phyloP scores from a whole-genome alignment of 2,113 vertebrate genomes.

The Urocolius indicus region DNA sequence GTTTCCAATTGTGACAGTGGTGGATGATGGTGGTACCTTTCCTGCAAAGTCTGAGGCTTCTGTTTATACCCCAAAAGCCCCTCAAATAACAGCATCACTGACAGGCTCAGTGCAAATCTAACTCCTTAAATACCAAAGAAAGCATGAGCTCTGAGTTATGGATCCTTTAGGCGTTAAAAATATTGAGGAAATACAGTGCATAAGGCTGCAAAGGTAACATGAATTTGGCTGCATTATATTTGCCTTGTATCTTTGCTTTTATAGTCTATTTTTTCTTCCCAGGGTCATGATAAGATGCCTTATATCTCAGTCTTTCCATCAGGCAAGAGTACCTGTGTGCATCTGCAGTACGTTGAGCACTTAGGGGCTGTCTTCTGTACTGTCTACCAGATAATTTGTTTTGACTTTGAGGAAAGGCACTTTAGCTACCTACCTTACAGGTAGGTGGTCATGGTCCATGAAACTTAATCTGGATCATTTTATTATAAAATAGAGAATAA shows the following conservation, averaged over 20 bases:
- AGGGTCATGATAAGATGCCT: not conserved
- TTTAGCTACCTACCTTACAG: not conserved
- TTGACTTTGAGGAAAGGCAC: not conserved
- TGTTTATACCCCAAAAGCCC: fast-evolving
- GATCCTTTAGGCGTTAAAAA: not conserved
- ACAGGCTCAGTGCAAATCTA: not conserved
- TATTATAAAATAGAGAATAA: not conserved
- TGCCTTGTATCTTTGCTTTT: not conserved
- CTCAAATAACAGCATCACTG: not conserved
- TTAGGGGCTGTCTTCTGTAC: not conserved
- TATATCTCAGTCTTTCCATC: not conserved
- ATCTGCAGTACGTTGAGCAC: not conserved
- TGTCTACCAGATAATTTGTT: not conserved
- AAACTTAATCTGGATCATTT: not conserved
- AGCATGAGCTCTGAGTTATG: not conserved
- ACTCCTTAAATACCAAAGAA: not conserved
- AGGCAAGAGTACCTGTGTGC: not conserved
- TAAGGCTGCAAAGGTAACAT: not conserved
- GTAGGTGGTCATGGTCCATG: not conserved
- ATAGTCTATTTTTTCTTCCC: not conserved
- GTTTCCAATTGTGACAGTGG: not conserved
- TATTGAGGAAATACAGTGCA: not conserved
- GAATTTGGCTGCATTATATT: not conserved
- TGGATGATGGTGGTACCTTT: not conserved
- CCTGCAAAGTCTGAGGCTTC: not conserved